phyloP scores from a whole-genome alignment of 2,113 vertebrate genomes.

The Ascaphus truei region DNA sequence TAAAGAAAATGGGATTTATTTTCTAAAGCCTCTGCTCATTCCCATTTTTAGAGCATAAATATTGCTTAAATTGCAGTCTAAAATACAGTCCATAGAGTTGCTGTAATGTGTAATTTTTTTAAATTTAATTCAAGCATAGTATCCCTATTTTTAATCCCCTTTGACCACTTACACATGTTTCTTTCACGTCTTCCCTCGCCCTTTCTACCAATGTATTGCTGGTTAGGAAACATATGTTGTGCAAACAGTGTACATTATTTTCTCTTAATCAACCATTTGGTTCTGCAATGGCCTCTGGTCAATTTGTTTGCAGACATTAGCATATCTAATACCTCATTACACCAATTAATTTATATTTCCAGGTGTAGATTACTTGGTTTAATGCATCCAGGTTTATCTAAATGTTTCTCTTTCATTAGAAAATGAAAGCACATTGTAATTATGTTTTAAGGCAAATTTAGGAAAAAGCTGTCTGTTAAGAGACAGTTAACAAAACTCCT shows the following conservation, averaged over 20 bases:
- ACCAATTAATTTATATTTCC: background rate
- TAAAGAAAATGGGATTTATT: no score
- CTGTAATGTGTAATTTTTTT: no score
- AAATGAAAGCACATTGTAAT: background rate
- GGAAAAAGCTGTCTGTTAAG: background rate
- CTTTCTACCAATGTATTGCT: background rate
- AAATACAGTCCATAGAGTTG: no score
- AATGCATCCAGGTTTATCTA: background rate
- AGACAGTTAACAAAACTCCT: no score
- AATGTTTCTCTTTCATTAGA: background rate
- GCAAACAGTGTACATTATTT: background rate
- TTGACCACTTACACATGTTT: no score
- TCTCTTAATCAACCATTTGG: background rate
- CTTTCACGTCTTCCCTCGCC: no score
- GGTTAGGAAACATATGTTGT: background rate
- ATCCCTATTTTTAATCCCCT: no score
- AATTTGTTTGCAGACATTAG: background rate
- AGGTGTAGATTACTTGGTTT: background rate
- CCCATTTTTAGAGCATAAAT: no score
- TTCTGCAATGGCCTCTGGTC: background rate
- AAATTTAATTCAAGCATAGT: no score
- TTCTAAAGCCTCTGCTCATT: no score
- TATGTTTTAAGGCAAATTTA: background rate
- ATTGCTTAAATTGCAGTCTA: no score
- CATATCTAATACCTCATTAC: background rate